A percentile compares a stretch with the other conserved stretches of the same genome.
These are phyloP conservation scores for Calliopsis andreniformis DNA, from an alignment of 1,140 invertebrate genomes.

Conservation along the genomic window DNA sequence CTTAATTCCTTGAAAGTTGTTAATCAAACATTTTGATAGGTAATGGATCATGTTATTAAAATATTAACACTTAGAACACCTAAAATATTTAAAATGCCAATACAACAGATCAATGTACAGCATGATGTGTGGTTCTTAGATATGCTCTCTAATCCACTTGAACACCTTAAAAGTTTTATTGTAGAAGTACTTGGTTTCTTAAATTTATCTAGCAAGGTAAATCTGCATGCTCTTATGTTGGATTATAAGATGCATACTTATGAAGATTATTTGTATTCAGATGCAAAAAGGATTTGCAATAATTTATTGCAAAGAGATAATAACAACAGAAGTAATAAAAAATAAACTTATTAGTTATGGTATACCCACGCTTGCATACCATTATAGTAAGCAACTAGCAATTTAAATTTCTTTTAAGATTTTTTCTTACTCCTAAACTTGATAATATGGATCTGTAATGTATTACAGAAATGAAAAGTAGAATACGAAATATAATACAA, in stretches of 20 bases:
- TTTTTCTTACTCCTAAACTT: neutral
- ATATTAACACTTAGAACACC: neutral
- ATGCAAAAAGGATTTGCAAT: neutral
- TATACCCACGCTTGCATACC: neutral
- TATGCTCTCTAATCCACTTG: constrained; percentile 4
- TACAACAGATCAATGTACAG: constrained; percentile 2
- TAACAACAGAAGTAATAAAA: neutral
- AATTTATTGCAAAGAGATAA: constrained; percentile 18
- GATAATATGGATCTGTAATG: neutral
- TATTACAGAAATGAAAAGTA: constrained; percentile 5
- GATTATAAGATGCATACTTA: neutral
- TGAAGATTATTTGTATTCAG: constrained; percentile 7
- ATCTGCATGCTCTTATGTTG: neutral
- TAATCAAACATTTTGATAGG: neutral
- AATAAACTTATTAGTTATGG: neutral
- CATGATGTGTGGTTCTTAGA: constrained; percentile 32
- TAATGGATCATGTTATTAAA: constrained; percentile 1
- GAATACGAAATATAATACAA: neutral
- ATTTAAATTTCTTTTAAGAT: neutral
- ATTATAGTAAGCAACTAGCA: constrained; percentile 6
- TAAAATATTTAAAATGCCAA: neutral
- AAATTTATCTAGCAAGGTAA: constrained; percentile 2
- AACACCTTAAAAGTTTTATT: constrained; percentile 21
- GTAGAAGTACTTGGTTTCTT: neutral
- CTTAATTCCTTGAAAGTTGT: neutral